A percentile compares a stretch with the other conserved stretches of the same genome.
These are phyloP conservation scores for Champsocephalus esox DNA, from an alignment of 2,797 vertebrate species.

Conservation along the genomic window DNA sequence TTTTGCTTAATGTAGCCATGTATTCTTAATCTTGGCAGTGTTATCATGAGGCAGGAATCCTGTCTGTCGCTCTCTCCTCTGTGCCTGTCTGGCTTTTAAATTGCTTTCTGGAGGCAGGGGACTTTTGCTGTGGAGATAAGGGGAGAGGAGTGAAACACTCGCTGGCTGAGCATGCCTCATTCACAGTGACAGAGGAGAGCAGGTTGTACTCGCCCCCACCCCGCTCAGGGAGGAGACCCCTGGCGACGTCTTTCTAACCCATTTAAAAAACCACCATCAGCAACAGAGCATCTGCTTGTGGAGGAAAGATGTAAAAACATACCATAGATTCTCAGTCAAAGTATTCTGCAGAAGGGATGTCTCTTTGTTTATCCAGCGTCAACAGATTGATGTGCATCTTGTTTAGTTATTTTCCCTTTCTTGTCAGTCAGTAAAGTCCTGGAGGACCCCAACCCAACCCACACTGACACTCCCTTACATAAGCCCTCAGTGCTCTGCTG, in stretches of 20 bases:
- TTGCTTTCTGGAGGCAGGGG: constrained; percentile 77
- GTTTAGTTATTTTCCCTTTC: not conserved
- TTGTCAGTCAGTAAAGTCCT: constrained; percentile 41
- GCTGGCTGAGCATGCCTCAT: constrained; percentile 37
- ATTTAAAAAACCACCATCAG: constrained; percentile 31
- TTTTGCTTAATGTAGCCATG: constrained; percentile 5
- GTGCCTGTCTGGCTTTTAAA: constrained; percentile 69
- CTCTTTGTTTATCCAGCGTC: not conserved
- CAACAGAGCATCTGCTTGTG: constrained; percentile 22
- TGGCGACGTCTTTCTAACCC: constrained; percentile 28
- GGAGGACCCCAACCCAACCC: constrained; percentile 29
- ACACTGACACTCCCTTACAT: constrained; percentile 66
- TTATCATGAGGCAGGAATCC: constrained; percentile 45
- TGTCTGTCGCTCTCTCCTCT: constrained; percentile 45
- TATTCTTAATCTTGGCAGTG: constrained; percentile 39
- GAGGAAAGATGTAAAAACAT: constrained; percentile 13
- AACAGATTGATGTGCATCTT: constrained; percentile 20
- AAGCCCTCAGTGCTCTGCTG: constrained; percentile 57
- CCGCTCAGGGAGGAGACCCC: constrained; percentile 30
- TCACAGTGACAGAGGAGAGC: constrained; percentile 45
- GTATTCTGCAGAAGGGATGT: constrained; percentile 9
- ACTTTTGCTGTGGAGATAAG: constrained; percentile 77
- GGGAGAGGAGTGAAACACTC: constrained; percentile 64
- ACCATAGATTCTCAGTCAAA: constrained; percentile 8
- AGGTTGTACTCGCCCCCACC: constrained; percentile 38